Conservation (phyloP, 2,113 vertebrate species). For the Ciconia maguari region DNA sequence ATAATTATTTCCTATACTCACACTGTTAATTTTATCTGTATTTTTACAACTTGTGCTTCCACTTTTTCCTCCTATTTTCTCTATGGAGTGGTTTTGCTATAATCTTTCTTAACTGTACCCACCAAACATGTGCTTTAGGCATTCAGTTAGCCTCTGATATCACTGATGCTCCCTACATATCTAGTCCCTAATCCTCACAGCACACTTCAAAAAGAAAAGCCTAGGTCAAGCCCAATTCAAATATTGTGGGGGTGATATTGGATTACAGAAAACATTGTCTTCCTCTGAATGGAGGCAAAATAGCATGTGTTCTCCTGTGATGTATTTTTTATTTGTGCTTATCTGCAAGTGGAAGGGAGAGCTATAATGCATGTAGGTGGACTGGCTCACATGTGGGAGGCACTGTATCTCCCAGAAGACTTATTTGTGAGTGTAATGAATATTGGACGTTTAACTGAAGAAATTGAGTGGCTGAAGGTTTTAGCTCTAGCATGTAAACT, state of each 20-base stretch:
- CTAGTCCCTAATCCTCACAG: background rate
- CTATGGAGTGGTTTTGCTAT: background rate
- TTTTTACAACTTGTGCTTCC: background rate
- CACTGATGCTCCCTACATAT: background rate
- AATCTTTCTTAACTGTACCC: background rate
- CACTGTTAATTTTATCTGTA: background rate
- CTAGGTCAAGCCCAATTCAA: background rate
- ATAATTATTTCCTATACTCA: background rate
- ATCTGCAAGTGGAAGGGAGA: conserved; percentile 35
- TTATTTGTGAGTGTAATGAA: conserved; percentile 59
- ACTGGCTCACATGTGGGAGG: conserved; percentile 60
- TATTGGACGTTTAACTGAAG: conserved; percentile 55
- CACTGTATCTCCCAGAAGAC: conserved; percentile 52
- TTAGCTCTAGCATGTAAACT: conserved; percentile 61
- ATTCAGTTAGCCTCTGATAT: background rate
- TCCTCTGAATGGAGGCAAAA: background rate
- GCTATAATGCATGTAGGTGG: conserved; percentile 32
- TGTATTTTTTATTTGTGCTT: background rate
- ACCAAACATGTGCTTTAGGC: background rate
- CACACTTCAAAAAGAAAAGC: background rate
- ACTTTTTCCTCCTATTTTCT: background rate
- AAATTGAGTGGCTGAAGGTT: conserved; percentile 67
- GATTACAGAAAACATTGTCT: background rate
- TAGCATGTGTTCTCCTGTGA: background rate
- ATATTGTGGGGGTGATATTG: background rate